These are phyloP conservation scores for Litocranius walleri DNA, from an alignment of 2,113 vertebrate species.

Conservation along the genomic window DNA sequence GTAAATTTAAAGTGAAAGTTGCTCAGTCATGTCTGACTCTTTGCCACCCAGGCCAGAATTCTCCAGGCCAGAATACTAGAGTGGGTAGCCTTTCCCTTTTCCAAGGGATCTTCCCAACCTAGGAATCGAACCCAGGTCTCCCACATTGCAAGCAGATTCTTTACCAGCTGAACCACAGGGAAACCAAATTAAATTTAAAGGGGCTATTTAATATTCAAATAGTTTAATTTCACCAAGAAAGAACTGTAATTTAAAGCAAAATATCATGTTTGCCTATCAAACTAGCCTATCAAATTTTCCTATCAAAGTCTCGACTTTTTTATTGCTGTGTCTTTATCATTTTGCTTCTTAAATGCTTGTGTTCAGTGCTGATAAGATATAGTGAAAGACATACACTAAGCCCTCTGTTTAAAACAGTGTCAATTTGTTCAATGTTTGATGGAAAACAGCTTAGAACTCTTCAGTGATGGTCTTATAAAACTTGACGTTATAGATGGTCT, in stretches of 20 bases:
- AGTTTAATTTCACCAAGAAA: conserved; percentile 5
- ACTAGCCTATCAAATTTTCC: background rate
- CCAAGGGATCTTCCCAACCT: background rate
- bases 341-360: background rate
- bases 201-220: background rate
- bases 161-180: background rate
- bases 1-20: background rate
- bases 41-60: background rate
- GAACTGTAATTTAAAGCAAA: conserved; percentile 26
- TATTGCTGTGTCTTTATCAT: background rate
- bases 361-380: background rate
- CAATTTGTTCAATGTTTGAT: background rate
- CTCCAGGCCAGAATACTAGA: background rate
- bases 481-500: background rate
- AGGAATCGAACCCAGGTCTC: background rate
- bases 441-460: background rate
- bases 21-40: background rate
- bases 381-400: background rate
- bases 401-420: background rate
- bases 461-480: background rate
- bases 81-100: background rate
- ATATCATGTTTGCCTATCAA: background rate
- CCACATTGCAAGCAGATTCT: background rate
- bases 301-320: background rate
- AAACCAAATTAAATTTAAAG: background rate